These are phyloP conservation scores for Chironomus striatipennis DNA, from an alignment of 1,140 invertebrate species.

Conservation along the genomic window DNA sequence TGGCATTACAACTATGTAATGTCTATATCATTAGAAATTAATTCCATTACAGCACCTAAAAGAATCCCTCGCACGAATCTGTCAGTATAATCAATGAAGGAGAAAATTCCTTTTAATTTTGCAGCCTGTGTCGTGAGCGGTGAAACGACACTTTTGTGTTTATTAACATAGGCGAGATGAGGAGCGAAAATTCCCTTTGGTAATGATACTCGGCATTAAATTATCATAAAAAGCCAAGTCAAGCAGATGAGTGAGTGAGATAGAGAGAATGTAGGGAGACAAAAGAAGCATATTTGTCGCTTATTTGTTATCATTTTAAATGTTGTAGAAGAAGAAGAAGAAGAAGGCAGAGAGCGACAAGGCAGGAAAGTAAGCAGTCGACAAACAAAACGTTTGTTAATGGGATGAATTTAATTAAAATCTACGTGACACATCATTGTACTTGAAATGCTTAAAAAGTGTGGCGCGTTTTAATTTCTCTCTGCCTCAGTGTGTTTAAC, in stretches of 20 bases:
- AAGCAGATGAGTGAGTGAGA: background rate
- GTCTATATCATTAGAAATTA: no score
- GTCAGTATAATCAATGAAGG: background rate
- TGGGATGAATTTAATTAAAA: conserved; percentile 14
- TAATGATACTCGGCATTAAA: background rate
- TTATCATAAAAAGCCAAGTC: background rate
- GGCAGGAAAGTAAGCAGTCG: no score
- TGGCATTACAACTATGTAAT: no score
- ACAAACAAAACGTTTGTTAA: conserved; percentile 8
- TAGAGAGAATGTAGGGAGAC: background rate
- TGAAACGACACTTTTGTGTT: background rate
- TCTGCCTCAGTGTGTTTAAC: no score
- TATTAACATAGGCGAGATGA: conserved; percentile 10
- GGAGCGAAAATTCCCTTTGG: background rate
- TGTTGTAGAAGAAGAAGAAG: no score
- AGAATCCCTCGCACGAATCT: no score
- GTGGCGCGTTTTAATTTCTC: no score
- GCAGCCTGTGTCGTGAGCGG: background rate
- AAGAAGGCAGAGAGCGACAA: no score
- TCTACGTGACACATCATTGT: conserved; percentile 5
- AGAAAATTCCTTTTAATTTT: background rate
- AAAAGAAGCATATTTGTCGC: no score
- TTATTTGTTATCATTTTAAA: no score
- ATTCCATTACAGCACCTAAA: no score
- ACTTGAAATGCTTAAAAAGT: background rate